Conservation (phyloP, 1,140 invertebrate species). For the Nylanderia fulva region DNA sequence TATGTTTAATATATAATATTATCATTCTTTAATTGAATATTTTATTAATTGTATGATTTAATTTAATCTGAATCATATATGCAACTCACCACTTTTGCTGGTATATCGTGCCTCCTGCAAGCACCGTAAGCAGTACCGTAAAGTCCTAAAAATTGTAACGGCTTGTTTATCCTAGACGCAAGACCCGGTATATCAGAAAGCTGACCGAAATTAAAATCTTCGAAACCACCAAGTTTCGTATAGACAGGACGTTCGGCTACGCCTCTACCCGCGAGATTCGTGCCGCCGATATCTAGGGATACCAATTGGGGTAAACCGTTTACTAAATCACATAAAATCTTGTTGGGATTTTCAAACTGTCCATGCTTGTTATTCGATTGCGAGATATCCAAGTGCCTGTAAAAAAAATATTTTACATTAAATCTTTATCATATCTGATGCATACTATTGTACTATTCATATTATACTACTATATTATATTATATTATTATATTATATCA, state of each 20-base stretch:
- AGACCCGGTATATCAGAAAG: conserved; percentile 94
- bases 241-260: conserved; percentile 85
- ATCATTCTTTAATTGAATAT: too few relatives aligned
- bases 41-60: too few relatives aligned
- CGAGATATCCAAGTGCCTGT: conserved; percentile 94
- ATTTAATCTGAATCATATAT: neutral
- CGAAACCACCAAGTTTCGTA: conserved; percentile 59
- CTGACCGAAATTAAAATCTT: conserved; percentile 73
- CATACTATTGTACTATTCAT: too few relatives aligned
- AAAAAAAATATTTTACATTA: conserved; percentile 76
- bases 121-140: conserved; percentile 95
- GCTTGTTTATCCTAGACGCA: conserved; percentile 90
- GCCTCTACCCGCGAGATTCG: conserved; percentile 94
- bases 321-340: conserved; percentile 90
- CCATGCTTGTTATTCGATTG: conserved; percentile 89
- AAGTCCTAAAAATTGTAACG: conserved; percentile 95
- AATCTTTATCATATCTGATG: neutral
- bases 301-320: conserved; percentile 90
- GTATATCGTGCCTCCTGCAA: conserved; percentile 95
- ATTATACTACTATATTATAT: too few relatives aligned
- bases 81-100: conserved; percentile 91
- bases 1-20: too few relatives aligned
- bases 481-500: too few relatives aligned
- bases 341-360: conserved; percentile 89
- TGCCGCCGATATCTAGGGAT: conserved; percentile 96